A percentile compares a stretch with the other conserved stretches of the same genome.
Conservation (phyloP, 2,888 invertebrate species). For the Chorisops tibialis region DNA sequence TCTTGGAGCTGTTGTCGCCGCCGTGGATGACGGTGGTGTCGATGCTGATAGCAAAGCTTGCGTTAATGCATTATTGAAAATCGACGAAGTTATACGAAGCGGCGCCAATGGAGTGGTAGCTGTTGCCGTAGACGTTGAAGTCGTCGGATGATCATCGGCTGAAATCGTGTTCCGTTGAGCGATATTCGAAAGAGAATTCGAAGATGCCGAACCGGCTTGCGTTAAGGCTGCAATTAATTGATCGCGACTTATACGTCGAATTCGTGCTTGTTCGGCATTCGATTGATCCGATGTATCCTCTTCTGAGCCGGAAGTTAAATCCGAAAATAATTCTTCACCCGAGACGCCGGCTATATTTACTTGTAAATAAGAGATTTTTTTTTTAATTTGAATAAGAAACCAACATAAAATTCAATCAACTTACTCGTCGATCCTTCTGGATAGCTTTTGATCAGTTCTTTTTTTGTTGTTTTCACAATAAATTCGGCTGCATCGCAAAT, state of each 20-base stretch:
- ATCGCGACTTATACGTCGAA: conserved; percentile 49
- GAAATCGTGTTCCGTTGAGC: conserved; percentile 45
- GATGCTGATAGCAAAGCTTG: conserved; percentile 56
- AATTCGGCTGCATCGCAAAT: conserved; percentile 62
- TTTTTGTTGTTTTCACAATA: conserved; percentile 49
- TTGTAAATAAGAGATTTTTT: not conserved
- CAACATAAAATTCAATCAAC: not conserved
- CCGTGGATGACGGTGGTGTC: conserved; percentile 22
- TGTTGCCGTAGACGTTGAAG: conserved; percentile 16
- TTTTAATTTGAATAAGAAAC: not conserved
- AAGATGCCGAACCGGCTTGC: conserved; percentile 44
- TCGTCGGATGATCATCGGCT: conserved; percentile 5
- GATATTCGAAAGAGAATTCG: conserved; percentile 50
- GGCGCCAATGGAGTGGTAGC: conserved; percentile 16
- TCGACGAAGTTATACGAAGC: conserved; percentile 64
- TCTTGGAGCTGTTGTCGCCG: not conserved
- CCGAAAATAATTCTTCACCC: conserved; percentile 48
- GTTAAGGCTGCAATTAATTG: conserved; percentile 48
- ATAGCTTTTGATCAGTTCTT: conserved; percentile 46
- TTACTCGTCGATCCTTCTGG: conserved; percentile 21
- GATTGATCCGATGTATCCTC: conserved; percentile 47
- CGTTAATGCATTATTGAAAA: conserved; percentile 75
- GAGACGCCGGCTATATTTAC: not conserved
- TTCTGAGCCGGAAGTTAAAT: conserved; percentile 49
- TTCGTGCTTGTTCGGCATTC: conserved; percentile 44